A percentile compares a stretch with the other conserved stretches of the same genome.
Conservation (phyloP, 2,797 vertebrate species). For the Darevskia mixta region DNA sequence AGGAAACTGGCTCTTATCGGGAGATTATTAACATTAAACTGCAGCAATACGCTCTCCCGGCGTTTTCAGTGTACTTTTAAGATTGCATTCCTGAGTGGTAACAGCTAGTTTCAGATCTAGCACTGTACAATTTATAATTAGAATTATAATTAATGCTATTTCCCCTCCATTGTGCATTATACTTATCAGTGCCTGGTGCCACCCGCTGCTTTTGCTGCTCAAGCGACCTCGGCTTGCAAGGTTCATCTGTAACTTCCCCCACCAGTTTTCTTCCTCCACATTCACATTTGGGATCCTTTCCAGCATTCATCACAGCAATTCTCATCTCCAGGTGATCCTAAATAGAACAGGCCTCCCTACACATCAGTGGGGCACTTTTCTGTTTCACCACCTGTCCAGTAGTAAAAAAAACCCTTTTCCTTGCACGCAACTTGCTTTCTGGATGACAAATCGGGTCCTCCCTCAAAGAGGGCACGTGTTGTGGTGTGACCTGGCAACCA, state of each 20-base stretch:
- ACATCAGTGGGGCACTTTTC: neutral
- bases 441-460: neutral
- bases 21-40: neutral
- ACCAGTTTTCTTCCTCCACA: neutral
- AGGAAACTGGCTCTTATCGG: neutral
- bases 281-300: neutral
- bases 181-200: neutral
- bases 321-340: neutral
- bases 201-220: neutral
- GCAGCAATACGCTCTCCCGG: neutral
- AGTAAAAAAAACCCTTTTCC: neutral
- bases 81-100: neutral
- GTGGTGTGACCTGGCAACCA: too few relatives aligned
- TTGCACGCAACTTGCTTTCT: neutral
- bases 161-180: neutral
- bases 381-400: neutral
- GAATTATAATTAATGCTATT: neutral
- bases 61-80: neutral
- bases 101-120: slow-evolving; percentile 16
- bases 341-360: neutral
- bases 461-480: too few relatives aligned
- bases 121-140: neutral
- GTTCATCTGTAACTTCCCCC: neutral
- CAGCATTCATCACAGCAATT: neutral
- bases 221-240: neutral